Base-by-base conservation (phyloP, 2,797 vertebrate genomes). In the Sebastes alutus region DNA sequence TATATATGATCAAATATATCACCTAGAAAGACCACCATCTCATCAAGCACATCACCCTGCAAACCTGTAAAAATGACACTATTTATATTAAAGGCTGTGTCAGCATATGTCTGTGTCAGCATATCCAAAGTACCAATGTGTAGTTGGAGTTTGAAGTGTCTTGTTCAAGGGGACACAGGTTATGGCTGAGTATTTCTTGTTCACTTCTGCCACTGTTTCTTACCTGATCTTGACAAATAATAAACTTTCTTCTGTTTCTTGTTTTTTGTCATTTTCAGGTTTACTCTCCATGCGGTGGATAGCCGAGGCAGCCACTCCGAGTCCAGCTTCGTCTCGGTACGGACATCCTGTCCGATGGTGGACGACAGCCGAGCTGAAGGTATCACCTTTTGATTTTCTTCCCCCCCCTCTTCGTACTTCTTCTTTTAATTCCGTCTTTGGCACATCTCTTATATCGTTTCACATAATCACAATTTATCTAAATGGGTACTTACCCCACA, bases 301-400 rank as follows among this genome's bases (percentile, higher is more conserved):
- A 99, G 97, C 1, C 96, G 98, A 58, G 98, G 98, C 16, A 96
- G 98, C 78, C 96, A 96, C 73, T 99, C 98, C 0, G 98, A 99
- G 73, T 95, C 96, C 7, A 99, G 97, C 92, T 97, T 96, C 0
- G 97, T 99, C 78, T 97, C 97, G 1, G 94, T 99, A 59, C 95
- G 97, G 69, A 99, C 98, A 1, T 98, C 98, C 18, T 99, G 98
- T 91, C 97, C 98, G 0, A 95, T 99, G 91, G 97, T 99, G 63
- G 98, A 99, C 1, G 98, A 99, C 94, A 97, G 96, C 86, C 97
- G 97, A 82, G 98, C 98, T 76, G 98, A 99, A 97, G 98, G 98
- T 99, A 95, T 25, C 14, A 22, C 52, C 10, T 60, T 22, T 46
- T 46, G 12, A 18, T 27, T 25, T 70, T 54, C 18, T 1, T 22